Evolutionary conservation across 2,113 vertebrate species (phyloP), one percentile per base, ranked within the genome.

Genomic region (Lycocorax pyrrhopterus): DNA sequence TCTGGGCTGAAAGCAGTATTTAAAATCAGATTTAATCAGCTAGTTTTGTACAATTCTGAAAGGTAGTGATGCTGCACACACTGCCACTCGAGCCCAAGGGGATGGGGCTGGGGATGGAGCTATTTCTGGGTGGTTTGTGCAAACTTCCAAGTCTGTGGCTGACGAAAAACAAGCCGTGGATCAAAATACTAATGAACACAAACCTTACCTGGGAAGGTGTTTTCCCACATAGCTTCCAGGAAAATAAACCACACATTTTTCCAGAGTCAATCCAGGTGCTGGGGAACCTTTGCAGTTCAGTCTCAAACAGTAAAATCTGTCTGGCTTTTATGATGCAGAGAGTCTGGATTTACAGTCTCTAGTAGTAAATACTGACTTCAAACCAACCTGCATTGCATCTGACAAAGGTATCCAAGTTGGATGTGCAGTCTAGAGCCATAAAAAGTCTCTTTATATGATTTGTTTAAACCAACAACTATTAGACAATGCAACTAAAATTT

Each of bases 11-110:
- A 89, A 88, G 79, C 46, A 81, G 59, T 66, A 89, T 89, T 96
- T 96, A 90, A 97, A 97, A 95, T 83, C 27, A 41, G 68, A 77
- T 89, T 89, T 84, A 94, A 92, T 91, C 84, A 92, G 86, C 73
- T 85, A 4, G 67, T 91, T 97, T 97, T 92, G 67, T 55, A 83
- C 76, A 51, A 85, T 74, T 75, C 82, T 93, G 90, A 94, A 79
- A 88, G 84, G 68, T 64, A 69, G 26, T 76, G 53, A 90, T 84
- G 93, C 30, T 64, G 66, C 37, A 37, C 47, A 37, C 4, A 1
- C 52, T 90, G 84, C 43, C 43, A 59, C 51, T 76, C 0, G 9
- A 84, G 67, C 39, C 63, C 63, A 47, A 55, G 43, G 64, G 81
- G 82, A 27, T 1, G 7, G 66, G 43, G 84, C 53, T 53, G 46